Evolutionary conservation across 1,140 invertebrate species (phyloP).

Genomic region (Heliconius eleuchia): DNA sequence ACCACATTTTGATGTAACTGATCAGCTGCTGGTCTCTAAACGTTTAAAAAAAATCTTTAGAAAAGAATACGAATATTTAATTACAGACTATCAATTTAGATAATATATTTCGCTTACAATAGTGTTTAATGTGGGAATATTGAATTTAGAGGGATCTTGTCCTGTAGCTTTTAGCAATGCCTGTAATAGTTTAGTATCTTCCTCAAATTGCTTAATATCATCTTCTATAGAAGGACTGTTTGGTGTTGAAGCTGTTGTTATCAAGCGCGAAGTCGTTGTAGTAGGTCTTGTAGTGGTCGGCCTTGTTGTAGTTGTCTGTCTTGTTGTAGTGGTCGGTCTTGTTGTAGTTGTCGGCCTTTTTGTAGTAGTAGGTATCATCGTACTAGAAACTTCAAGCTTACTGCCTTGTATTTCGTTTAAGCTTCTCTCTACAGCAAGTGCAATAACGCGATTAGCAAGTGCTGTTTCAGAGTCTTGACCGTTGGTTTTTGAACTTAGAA

Average conservation of each 20-base stretch:
- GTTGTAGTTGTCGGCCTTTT: conserved; percentile 51
- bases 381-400: conserved; percentile 48
- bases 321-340: conserved; percentile 41
- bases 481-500: conserved; percentile 60
- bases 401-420: conserved; percentile 72
- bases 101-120: conserved; percentile 51
- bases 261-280: conserved; percentile 47
- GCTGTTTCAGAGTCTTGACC: conserved; percentile 70
- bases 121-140: conserved; percentile 66
- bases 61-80: not conserved
- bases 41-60: conserved; percentile 38
- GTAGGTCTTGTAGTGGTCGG: conserved; percentile 48
- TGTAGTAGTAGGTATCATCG: conserved; percentile 51
- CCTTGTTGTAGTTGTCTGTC: conserved; percentile 45
- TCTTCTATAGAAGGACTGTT: conserved; percentile 73
- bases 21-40: conserved; percentile 48
- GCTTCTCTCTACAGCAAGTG: conserved; percentile 77
- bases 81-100: not conserved
- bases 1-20: conserved; percentile 31
- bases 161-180: conserved; percentile 76
- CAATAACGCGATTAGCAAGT: conserved; percentile 79
- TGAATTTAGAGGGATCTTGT: conserved; percentile 76
- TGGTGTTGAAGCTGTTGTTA: conserved; percentile 49
- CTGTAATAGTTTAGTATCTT: conserved; percentile 78
- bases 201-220: conserved; percentile 76